Evolutionary conservation across 1,140 invertebrate species (phyloP).

Genomic region (Vollenhovia emeryi): DNA sequence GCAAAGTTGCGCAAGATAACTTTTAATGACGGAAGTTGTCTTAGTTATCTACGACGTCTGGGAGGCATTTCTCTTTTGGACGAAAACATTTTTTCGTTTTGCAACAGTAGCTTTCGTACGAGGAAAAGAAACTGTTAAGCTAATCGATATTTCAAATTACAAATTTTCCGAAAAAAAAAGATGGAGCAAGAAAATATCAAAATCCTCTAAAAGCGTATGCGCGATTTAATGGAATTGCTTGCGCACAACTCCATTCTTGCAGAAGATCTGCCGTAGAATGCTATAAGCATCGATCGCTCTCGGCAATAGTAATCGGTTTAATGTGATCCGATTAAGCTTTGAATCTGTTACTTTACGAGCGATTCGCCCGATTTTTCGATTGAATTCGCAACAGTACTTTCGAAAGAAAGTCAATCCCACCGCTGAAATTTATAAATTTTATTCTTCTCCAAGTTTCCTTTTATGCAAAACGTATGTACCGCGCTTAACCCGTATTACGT

Average conservation of each 20-base stretch:
- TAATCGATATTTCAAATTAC: conserved; percentile 1
- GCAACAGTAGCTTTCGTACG: not conserved
- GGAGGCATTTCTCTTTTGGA: not conserved
- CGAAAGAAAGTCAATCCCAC: conserved; percentile 13
- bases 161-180: not conserved
- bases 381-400: conserved; percentile 13
- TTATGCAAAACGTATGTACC: not conserved
- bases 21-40: conserved; percentile 3
- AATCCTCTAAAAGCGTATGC: conserved; percentile 6
- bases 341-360: conserved; percentile 62
- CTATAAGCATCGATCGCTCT: conserved; percentile 29
- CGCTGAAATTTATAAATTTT: not conserved
- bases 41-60: not conserved
- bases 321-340: conserved; percentile 67
- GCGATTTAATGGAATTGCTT: conserved; percentile 14
- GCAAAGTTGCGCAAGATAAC: not conserved
- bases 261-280: not conserved
- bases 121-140: not conserved
- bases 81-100: not conserved
- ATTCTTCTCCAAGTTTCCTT: not conserved
- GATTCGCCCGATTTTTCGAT: conserved; percentile 51
- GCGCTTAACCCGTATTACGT: not conserved
- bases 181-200: not conserved
- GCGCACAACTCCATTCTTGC: conserved; percentile 51
- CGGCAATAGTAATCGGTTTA: conserved; percentile 65